These are phyloP conservation scores for Lasius fuliginosus DNA, from an alignment of 2,888 invertebrate species.

Conservation along the genomic window DNA sequence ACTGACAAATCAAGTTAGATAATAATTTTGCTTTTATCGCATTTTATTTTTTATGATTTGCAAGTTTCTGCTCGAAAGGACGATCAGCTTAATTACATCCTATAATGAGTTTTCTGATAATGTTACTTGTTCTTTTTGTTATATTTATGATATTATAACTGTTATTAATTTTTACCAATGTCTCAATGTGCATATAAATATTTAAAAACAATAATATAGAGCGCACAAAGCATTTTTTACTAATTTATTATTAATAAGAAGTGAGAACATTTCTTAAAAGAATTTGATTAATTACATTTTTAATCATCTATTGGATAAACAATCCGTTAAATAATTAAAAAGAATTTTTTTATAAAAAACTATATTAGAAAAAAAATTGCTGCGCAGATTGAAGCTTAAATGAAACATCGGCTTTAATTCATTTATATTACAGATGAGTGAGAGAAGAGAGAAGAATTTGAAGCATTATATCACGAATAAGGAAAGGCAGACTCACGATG, in stretches of 20 bases:
- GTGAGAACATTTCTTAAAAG: background rate
- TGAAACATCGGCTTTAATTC: background rate
- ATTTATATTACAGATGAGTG: background rate
- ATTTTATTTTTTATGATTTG: background rate
- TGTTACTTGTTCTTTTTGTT: too few relatives aligned
- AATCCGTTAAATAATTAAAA: background rate
- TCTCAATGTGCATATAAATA: background rate
- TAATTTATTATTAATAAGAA: background rate
- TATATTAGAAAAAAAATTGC: background rate
- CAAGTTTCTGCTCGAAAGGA: background rate
- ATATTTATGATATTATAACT: background rate
- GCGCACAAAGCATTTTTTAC: background rate
- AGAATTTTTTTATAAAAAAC: background rate
- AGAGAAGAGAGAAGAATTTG: background rate
- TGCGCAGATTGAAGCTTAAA: background rate
- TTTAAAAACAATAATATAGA: background rate
- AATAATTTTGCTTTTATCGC: slow-evolving; percentile 31
- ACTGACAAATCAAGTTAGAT: background rate
- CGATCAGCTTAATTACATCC: background rate
- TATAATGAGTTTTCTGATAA: background rate
- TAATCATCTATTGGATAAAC: background rate
- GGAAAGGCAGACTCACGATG: background rate
- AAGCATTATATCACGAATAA: background rate
- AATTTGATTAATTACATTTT: slow-evolving; percentile 1
- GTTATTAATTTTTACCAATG: background rate